Base-by-base conservation (phyloP, 1,140 invertebrate species). In the Medauroidea extradentata region DNA sequence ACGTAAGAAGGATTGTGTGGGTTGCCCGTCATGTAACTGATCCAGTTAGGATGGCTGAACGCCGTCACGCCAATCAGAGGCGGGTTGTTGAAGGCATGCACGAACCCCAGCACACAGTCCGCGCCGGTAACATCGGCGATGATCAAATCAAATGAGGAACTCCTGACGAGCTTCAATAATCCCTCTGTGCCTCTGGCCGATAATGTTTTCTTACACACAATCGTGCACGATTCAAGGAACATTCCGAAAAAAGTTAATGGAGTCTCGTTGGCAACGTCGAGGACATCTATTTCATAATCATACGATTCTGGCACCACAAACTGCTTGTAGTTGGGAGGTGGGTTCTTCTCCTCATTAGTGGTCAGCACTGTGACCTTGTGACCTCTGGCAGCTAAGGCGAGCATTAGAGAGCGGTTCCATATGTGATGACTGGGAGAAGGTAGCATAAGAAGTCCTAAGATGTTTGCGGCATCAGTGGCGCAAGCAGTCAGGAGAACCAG, bases 301-400 rank as follows among this genome's bases (percentile, higher is more conserved):
- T 57, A 57, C 5, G 27, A 8, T 9, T 27, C 27, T n/a, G 42
- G 44, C 8, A 57, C 34, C 16, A 57, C 14, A 23, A 49, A 49
- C 13, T 57, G 44, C 13, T 11, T 57, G 25, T 50, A 16, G 42
- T 79, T 81, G 4, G 73, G 63, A 1, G 78, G 67, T 1, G 78
- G 68, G 29, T 79, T 70, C 34, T 72, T 65, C 29, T 75, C 67
- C 3, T 80, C 78, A 57, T 86, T 87, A 65, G 84, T 79, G 25
- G 81, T 86, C 13, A 89, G 69, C 13, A 89, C 81, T 1, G 86
- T 88, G 11, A 91, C 62, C 11, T 86, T 73, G 63, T 90, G 85
- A 21, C 86, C 86, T 14, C 81, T 78, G 55, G 71, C 74, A 1
- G 81, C 81, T 29, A 91, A 67, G 56, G 82, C 85, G 24, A 80